Percentiles rank a stretch among this genome's conserved stretches.
phyloP scores from a whole-genome alignment of 2,888 invertebrate species.

The Xylota sylvarum region DNA sequence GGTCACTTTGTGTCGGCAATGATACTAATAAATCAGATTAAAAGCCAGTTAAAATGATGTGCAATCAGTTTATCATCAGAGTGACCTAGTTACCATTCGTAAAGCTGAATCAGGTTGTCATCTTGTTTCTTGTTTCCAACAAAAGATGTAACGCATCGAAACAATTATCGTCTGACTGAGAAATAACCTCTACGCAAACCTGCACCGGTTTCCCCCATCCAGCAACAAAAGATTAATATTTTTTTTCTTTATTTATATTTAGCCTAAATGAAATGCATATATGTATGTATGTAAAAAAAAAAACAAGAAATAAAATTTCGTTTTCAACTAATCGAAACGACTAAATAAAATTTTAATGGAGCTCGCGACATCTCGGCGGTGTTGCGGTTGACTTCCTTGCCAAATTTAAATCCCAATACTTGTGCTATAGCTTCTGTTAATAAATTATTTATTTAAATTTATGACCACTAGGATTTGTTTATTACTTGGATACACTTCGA shows the following conservation, averaged over 20 bases:
- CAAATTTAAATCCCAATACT: neutral
- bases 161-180: neutral
- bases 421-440: neutral
- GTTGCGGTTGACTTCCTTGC: conserved; percentile 4
- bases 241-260: neutral
- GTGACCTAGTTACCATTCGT: neutral
- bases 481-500: neutral
- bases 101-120: neutral
- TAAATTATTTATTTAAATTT: neutral
- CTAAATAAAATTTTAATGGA: neutral
- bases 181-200: neutral
- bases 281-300: too few species aligned
- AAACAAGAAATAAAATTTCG: neutral
- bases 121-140: neutral
- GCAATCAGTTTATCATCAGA: neutral
- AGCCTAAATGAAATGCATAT: neutral
- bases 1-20: neutral
- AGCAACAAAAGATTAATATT: neutral
- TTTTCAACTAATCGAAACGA: neutral
- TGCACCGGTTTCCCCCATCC: neutral
- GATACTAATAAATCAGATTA: neutral
- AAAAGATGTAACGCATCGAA: neutral
- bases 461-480: neutral
- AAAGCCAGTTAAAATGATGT: neutral
- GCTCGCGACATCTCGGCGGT: neutral